Evolutionary conservation across 2,888 invertebrate genomes (phyloP), one percentile per base, ranked within the genome.

Genomic region (Cheiracanthium punctorium): DNA sequence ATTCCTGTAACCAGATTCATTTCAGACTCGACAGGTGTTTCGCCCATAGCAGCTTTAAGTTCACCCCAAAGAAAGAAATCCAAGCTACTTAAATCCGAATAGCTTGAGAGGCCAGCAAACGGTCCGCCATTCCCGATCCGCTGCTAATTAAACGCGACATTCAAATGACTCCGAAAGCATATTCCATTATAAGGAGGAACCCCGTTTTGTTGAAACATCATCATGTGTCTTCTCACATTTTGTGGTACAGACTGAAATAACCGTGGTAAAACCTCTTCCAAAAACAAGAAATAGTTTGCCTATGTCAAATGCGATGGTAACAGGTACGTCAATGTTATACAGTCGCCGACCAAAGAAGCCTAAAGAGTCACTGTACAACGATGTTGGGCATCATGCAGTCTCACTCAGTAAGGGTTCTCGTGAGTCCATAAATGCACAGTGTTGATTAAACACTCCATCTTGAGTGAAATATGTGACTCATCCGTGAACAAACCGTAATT

Each of bases 121-220:
- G 67, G 28, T 67, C 24, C 67, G 24, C 67, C 67, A 8, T 17
- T 10, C 30, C 67, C 29, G 10, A 28, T 67, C 10, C 67, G 24
- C 24, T 24, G 67, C 24, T 67, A 28, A 29, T 5, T 28, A 67
- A 67, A 67, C 10, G 67, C 5, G 5, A 5, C 67, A 67, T 24
- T 29, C 5, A 67, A 24, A 67, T 67, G 28, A 5, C 14, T 30
- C 67, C 67, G 28, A 67, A 67, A 10, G 17, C 67, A 67, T 30
- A 4, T 67, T 67, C 67, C 67, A 67, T 67, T 12, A 67, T 67
- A 5, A 7, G 28, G 24, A 67, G 28, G 20, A 5, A 28, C 67
- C 28, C 67, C 67, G 24, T 24, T 30, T 12, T 67, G 67, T 67
- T 67, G 67, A 67, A 29, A 67, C 67, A 10, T 5, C 67, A 67